phyloP scores from a whole-genome alignment of 2,113 vertebrate genomes.

The Glaucidium brasilianum region DNA sequence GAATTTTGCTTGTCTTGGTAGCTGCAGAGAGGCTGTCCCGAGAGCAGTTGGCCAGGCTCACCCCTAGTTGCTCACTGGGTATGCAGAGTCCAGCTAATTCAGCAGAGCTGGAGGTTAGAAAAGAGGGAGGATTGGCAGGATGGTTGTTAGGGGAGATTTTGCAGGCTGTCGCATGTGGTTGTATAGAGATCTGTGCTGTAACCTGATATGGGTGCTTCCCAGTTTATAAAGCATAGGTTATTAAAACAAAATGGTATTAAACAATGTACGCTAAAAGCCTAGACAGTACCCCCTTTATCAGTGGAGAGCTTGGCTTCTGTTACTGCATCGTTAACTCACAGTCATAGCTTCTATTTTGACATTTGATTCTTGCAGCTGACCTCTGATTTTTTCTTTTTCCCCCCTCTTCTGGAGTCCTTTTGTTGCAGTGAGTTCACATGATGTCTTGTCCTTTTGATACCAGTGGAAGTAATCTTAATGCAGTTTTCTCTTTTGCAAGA shows the following conservation, averaged over 20 bases:
- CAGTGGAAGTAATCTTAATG: not conserved
- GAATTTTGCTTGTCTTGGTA: not conserved
- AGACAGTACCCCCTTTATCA: not conserved
- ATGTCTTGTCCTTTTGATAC: not conserved
- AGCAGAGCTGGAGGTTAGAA: not conserved
- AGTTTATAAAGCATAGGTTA: not conserved
- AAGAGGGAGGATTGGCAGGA: not conserved
- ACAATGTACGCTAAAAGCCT: not conserved
- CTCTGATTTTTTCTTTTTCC: not conserved
- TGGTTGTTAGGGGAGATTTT: not conserved
- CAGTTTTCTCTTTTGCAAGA: not conserved
- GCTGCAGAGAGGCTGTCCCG: not conserved
- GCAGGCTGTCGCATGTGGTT: not conserved
- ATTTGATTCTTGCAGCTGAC: not conserved
- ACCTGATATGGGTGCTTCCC: not conserved
- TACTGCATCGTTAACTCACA: not conserved
- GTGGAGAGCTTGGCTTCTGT: not conserved
- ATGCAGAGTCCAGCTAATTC: not conserved
- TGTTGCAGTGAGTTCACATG: not conserved
- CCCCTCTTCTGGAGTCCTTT: not conserved
- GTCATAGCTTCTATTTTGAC: not conserved
- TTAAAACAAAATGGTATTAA: not conserved
- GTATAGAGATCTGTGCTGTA: not conserved
- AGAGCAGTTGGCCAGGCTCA: accelerated
- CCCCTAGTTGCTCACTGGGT: not conserved